Evolutionary conservation across 2,888 invertebrate species (phyloP).

Genomic region (Parascotia fuliginaria): DNA sequence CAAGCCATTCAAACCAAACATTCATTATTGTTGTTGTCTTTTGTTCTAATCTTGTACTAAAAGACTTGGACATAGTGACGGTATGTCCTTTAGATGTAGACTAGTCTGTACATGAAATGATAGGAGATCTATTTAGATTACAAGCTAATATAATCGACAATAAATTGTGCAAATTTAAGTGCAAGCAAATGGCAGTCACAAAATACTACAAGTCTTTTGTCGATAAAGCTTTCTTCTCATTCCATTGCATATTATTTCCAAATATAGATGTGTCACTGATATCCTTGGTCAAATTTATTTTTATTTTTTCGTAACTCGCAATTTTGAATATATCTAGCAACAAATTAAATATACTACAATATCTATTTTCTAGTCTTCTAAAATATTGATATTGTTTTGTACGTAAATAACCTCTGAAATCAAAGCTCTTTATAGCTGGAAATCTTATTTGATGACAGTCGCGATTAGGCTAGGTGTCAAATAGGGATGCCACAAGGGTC

Average conservation of each 20-base stretch:
- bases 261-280: slow-evolving; percentile 4
- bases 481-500: slow-evolving; percentile 1
- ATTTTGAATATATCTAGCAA: slow-evolving; percentile 39
- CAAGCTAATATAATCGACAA: too few species aligned
- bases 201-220: background rate
- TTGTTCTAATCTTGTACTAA: slow-evolving; percentile 43
- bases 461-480: slow-evolving; percentile 3
- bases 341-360: slow-evolving; percentile 29
- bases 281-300: slow-evolving; percentile 16
- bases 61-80: slow-evolving; percentile 21
- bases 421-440: slow-evolving; percentile 15
- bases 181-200: too few species aligned
- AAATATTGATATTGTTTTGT: slow-evolving; percentile 34
- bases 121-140: background rate
- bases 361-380: slow-evolving; percentile 26
- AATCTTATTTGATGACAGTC: slow-evolving; percentile 19
- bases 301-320: slow-evolving; percentile 8
- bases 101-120: background rate
- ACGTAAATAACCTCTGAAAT: slow-evolving; percentile 33
- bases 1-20: slow-evolving; percentile 16
- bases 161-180: too few species aligned
- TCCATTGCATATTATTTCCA: slow-evolving; percentile 6
- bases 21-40: slow-evolving; percentile 34
- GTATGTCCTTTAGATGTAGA: background rate
- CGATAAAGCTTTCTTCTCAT: background rate